Percentiles rank a stretch among this genome's conserved stretches.
These are phyloP conservation scores for Neolamprologus fasciatus DNA, from an alignment of 2,113 vertebrate species.

Conservation along the genomic window DNA sequence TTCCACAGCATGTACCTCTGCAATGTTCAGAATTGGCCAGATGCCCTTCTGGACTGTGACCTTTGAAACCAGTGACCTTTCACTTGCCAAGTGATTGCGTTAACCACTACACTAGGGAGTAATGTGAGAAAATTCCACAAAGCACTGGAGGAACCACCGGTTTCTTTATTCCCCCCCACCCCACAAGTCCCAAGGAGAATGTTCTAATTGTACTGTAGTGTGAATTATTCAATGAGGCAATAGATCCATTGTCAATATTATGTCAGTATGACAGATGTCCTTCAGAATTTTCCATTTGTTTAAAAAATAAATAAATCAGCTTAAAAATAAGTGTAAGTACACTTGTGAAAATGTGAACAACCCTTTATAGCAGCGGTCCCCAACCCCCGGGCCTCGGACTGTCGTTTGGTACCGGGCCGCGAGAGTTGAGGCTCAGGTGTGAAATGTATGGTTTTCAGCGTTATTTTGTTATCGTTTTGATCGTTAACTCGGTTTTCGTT, in stretches of 20 bases:
- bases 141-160: background rate
- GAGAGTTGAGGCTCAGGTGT: too few relatives aligned
- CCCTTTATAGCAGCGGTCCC: background rate
- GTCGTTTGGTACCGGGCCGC: accelerated
- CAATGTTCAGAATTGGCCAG: background rate
- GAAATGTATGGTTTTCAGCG: too few relatives aligned
- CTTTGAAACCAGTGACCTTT: background rate
- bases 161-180: background rate
- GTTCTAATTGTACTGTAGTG: background rate
- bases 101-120: background rate
- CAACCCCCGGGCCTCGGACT: too few relatives aligned
- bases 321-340: background rate
- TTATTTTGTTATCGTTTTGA: too few relatives aligned
- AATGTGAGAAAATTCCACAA: background rate
- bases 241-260: background rate
- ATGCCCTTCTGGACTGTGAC: background rate
- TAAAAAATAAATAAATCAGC: background rate
- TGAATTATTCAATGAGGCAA: background rate
- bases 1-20: background rate
- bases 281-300: background rate
- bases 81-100: background rate
- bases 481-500: accelerated
- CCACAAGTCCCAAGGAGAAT: background rate
- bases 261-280: background rate
- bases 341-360: background rate